These are phyloP conservation scores for Eledone cirrhosa DNA, from an alignment of 2,888 invertebrate species.

Conservation along the genomic window DNA sequence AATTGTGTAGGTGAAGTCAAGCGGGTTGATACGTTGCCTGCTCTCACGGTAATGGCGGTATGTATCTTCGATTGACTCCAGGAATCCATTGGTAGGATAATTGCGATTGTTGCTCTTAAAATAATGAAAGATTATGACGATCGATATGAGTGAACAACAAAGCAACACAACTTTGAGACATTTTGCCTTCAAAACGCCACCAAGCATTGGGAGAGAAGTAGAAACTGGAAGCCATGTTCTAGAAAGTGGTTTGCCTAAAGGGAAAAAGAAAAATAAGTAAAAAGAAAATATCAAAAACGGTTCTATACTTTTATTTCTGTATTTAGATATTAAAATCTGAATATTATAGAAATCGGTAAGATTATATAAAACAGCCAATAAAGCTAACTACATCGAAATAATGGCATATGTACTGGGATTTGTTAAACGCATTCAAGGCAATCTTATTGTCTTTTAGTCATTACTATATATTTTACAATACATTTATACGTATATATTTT, in stretches of 20 bases:
- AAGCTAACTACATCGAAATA: too few relatives aligned
- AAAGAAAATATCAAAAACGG: neutral
- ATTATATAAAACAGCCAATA: too few relatives aligned
- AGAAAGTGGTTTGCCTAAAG: neutral
- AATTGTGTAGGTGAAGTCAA: neutral
- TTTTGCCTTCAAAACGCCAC: neutral
- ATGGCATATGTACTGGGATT: too few relatives aligned
- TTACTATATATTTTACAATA: too few relatives aligned
- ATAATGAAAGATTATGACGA: neutral
- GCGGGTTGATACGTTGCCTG: neutral
- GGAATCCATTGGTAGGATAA: neutral
- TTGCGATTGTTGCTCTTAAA: neutral
- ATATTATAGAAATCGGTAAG: too few relatives aligned
- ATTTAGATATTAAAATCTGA: neutral
- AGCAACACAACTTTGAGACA: neutral
- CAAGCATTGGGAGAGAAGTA: neutral
- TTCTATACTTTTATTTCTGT: neutral
- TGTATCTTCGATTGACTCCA: slow-evolving; percentile 18
- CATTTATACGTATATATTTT: too few relatives aligned
- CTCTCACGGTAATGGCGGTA: slow-evolving; percentile 7
- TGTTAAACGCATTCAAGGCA: too few relatives aligned
- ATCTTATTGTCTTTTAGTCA: too few relatives aligned
- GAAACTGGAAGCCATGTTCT: neutral
- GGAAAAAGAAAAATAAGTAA: neutral
- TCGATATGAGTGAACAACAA: neutral